phyloP scores from a whole-genome alignment of 2,888 invertebrate species.

The Norana najaformis region DNA sequence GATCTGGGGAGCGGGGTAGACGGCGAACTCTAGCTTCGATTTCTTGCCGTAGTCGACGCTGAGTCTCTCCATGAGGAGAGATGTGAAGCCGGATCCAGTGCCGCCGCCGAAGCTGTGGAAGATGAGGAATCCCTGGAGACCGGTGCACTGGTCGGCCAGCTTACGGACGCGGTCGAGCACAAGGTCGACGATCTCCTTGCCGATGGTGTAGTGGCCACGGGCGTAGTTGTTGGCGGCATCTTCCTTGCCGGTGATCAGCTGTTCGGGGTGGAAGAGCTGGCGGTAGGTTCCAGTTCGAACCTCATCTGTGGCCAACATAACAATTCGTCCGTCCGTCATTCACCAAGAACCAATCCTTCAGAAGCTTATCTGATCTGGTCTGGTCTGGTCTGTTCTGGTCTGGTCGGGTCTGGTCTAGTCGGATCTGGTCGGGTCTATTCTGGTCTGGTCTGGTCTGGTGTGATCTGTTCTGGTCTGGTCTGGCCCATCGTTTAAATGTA shows the following conservation, averaged over 20 bases:
- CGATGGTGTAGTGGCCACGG: constrained; percentile 54
- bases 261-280: constrained; percentile 54
- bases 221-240: constrained; percentile 57
- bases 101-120: constrained; percentile 59
- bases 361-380: neutral
- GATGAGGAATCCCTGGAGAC: constrained; percentile 60
- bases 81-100: constrained; percentile 60
- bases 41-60: constrained; percentile 84
- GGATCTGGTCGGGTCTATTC: no score
- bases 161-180: constrained; percentile 61
- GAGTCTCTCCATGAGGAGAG: constrained; percentile 64
- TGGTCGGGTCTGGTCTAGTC: no score
- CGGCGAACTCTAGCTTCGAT: constrained; percentile 83
- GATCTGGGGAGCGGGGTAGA: constrained; percentile 72
- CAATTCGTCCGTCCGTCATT: no score
- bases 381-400: neutral
- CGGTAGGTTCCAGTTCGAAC: constrained; percentile 52
- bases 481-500: no score
- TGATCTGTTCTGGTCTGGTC: no score
- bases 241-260: constrained; percentile 54
- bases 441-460: no score
- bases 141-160: constrained; percentile 63
- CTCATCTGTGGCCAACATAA: constrained; percentile 48
- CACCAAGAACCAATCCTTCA: neutral
- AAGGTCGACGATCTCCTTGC: constrained; percentile 52